These are phyloP conservation scores for Fragum fragum DNA, from an alignment of 2,888 invertebrate species.

Conservation along the genomic window DNA sequence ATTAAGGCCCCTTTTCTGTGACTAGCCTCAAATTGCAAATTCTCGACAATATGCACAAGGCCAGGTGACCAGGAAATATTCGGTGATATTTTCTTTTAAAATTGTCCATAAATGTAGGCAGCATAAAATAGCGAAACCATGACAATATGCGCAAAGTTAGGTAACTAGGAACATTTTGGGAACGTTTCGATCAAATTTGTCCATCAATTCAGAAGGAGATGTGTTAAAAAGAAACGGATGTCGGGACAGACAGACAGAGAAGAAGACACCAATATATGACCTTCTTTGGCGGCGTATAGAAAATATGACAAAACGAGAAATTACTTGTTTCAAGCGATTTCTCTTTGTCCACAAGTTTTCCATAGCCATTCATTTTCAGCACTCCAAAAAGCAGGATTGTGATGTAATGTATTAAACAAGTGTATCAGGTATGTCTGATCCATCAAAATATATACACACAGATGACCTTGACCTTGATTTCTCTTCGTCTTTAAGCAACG, in stretches of 20 bases:
- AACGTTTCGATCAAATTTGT: too few relatives aligned
- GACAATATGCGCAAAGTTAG: too few relatives aligned
- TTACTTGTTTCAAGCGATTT: neutral
- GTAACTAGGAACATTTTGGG: neutral
- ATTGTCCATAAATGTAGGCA: too few relatives aligned
- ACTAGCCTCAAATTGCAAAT: too few relatives aligned
- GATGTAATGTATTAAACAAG: slow-evolving; percentile 41
- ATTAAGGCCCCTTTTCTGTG: too few relatives aligned
- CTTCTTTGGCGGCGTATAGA: too few relatives aligned
- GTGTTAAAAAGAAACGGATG: neutral
- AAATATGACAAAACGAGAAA: neutral
- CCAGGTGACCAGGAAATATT: too few relatives aligned
- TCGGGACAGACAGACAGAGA: neutral
- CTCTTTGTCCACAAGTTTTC: neutral
- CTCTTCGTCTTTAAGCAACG: slow-evolving; percentile 85
- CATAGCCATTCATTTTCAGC: neutral
- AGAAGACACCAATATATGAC: too few relatives aligned
- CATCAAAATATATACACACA: slow-evolving; percentile 80
- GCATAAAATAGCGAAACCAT: neutral
- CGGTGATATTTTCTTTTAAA: too few relatives aligned
- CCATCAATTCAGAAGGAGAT: neutral
- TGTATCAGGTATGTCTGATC: slow-evolving; percentile 65
- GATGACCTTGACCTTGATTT: slow-evolving; percentile 76
- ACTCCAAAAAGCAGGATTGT: neutral
- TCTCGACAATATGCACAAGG: too few relatives aligned